Percentiles rank a stretch among this genome's conserved stretches.
These are phyloP conservation scores for Chamaea fasciata DNA, from an alignment of 2,113 vertebrate species.

Conservation along the genomic window DNA sequence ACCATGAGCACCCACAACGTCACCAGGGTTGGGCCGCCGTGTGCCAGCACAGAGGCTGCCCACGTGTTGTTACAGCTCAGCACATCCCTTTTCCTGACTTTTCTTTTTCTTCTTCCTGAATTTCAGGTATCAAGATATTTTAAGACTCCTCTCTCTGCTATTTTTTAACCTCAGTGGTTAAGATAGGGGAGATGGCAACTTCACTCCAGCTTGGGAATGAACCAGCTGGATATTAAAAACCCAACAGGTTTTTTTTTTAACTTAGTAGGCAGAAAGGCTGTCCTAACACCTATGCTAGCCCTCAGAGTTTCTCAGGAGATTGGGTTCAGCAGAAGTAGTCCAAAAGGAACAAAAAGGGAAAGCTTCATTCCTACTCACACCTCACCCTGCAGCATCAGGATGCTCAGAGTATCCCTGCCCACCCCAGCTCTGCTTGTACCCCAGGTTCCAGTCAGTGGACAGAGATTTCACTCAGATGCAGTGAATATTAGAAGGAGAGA, in stretches of 20 bases:
- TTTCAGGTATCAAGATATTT: background rate
- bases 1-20: background rate
- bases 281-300: accelerated
- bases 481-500: background rate
- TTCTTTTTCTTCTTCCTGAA: background rate
- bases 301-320: background rate
- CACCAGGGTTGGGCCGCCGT: background rate
- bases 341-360: background rate
- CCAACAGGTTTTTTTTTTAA: background rate
- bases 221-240: background rate
- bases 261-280: background rate
- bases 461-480: background rate
- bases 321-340: background rate
- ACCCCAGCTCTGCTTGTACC: background rate
- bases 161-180: background rate
- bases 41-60: background rate
- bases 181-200: background rate
- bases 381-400: background rate
- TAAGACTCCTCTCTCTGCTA: background rate
- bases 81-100: background rate
- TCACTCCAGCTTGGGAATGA: background rate
- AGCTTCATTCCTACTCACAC: background rate
- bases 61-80: background rate
- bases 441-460: background rate
- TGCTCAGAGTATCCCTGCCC: background rate